Conservation (phyloP, 2,113 vertebrate species). For the Poecile atricapillus region DNA sequence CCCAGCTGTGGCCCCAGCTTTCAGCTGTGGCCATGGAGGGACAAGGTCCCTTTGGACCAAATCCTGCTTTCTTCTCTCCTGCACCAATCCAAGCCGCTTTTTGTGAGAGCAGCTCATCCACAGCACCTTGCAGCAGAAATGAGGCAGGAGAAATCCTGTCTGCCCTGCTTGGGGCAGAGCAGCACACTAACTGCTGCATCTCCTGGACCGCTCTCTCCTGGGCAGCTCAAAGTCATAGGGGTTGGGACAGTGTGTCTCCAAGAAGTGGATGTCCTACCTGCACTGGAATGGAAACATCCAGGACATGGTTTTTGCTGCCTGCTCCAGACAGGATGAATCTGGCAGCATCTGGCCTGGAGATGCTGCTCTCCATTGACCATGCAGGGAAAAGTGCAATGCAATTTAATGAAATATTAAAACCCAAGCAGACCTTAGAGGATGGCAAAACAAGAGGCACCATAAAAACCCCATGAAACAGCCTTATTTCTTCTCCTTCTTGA, state of each 20-base stretch:
- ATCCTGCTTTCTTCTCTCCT: background rate
- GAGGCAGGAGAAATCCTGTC: background rate
- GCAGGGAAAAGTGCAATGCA: background rate
- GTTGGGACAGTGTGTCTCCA: rapidly evolving
- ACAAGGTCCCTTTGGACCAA: background rate
- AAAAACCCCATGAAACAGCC: background rate
- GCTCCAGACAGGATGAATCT: background rate
- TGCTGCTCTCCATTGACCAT: background rate
- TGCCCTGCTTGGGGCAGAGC: rapidly evolving
- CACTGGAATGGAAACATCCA: background rate
- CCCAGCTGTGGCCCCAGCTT: background rate
- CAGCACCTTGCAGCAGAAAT: background rate
- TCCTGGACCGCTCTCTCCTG: rapidly evolving
- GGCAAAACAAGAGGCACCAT: background rate
- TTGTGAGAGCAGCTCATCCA: rapidly evolving
- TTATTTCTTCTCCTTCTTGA: background rate
- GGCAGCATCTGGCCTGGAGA: background rate
- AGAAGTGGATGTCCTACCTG: background rate
- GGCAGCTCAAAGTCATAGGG: background rate
- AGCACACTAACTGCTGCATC: rapidly evolving
- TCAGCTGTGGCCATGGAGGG: background rate
- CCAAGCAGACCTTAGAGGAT: background rate
- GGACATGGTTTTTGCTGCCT: rapidly evolving
- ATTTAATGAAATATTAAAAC: background rate
- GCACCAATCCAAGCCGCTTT: background rate